Percentiles rank a stretch among this genome's conserved stretches.
These are phyloP conservation scores for Linnaemya vulpina DNA, from an alignment of 2,888 invertebrate genomes.

Conservation along the genomic window DNA sequence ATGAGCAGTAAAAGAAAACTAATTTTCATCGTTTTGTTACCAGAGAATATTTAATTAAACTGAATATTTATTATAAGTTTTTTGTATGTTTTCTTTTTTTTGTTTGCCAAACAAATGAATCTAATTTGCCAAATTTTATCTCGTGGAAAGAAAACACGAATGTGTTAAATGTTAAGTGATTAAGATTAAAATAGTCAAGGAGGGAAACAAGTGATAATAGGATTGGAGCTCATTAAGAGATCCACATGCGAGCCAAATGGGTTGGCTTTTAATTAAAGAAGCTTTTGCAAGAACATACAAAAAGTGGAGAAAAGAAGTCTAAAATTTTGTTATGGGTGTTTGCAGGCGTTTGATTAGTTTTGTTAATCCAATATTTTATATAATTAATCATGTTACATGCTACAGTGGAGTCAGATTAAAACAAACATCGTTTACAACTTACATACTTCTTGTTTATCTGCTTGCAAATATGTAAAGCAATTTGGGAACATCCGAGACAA, in stretches of 20 bases:
- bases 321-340: no score
- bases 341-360: no score
- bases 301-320: no score
- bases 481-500: no score
- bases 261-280: not conserved
- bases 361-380: no score
- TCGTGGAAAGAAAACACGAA: not conserved
- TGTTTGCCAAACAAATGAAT: not conserved
- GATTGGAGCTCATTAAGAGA: not conserved
- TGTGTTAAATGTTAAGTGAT: constrained; percentile 16
- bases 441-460: no score
- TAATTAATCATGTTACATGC: no score
- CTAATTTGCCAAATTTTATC: not conserved
- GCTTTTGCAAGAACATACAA: not conserved
- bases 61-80: not conserved
- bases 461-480: no score
- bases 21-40: not conserved
- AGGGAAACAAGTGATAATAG: not conserved
- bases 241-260: not conserved
- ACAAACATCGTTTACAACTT: no score
- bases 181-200: not conserved
- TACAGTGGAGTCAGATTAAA: no score
- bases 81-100: not conserved
- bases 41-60: constrained; percentile 1
- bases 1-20: not conserved